These are phyloP conservation scores for Ceryle rudis DNA, from an alignment of 2,797 vertebrate species.

Conservation along the genomic window DNA sequence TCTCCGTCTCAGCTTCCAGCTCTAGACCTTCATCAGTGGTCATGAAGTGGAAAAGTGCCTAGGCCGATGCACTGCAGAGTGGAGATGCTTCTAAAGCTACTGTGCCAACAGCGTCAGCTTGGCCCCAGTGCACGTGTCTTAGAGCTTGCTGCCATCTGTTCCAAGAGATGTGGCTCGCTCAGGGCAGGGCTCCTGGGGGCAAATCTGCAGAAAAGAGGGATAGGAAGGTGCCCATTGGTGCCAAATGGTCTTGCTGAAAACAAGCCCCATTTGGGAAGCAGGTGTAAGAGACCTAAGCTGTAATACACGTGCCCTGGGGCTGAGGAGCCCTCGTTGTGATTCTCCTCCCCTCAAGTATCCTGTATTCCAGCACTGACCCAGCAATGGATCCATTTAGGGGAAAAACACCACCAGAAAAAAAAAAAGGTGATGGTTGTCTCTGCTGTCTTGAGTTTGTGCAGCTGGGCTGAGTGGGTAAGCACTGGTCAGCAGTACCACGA, in stretches of 20 bases:
- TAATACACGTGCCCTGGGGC: not conserved
- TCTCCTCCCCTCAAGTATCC: not conserved
- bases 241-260: not conserved
- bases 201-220: not conserved
- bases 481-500: not conserved
- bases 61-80: not conserved
- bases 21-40: not conserved
- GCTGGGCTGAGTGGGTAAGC: not conserved
- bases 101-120: not conserved
- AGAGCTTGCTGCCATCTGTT: not conserved
- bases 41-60: conserved; percentile 1
- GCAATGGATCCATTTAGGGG: not conserved
- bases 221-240: not conserved
- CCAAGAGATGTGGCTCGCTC: not conserved
- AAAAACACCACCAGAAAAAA: not conserved
- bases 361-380: not conserved
- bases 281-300: not conserved
- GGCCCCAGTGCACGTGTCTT: not conserved
- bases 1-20: not conserved
- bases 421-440: conserved; percentile 43
- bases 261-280: not conserved
- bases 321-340: not conserved
- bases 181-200: not conserved
- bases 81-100: not conserved
- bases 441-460: conserved; percentile 60